These are phyloP conservation scores for Dendrocincla fuliginosa DNA, from an alignment of 2,797 vertebrate genomes.

Conservation along the genomic window DNA sequence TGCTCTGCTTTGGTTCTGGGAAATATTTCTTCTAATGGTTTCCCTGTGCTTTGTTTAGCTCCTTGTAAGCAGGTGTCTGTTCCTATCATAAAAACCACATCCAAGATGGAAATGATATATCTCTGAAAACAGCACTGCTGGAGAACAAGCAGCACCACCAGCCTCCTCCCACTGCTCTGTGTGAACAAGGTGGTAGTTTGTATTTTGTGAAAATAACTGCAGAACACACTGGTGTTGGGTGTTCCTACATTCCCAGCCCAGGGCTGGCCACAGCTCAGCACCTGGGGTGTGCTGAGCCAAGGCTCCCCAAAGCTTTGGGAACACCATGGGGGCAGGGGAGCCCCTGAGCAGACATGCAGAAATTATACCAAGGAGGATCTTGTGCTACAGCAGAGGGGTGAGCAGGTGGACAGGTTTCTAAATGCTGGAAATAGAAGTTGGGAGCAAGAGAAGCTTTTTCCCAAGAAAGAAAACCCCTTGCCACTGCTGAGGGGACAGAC, in stretches of 20 bases:
- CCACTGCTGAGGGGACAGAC: neutral
- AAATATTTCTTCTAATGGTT: neutral
- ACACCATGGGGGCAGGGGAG: neutral
- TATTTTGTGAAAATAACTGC: neutral
- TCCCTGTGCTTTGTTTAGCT: neutral
- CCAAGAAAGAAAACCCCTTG: neutral
- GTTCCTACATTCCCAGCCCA: neutral
- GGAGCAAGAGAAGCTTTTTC: neutral
- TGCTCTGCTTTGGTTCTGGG: neutral
- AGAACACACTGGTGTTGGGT: neutral
- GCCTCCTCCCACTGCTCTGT: accelerated
- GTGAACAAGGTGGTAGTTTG: neutral
- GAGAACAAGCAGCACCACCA: neutral
- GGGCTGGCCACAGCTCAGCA: neutral
- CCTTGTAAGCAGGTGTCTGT: neutral
- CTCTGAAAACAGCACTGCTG: neutral
- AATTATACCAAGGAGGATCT: neutral
- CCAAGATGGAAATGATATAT: accelerated
- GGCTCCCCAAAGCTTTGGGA: neutral
- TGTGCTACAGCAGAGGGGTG: neutral
- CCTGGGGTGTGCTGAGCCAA: neutral
- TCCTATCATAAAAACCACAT: neutral
- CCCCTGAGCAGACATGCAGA: accelerated
- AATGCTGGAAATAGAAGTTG: neutral
- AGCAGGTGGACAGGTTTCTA: neutral